A percentile compares a stretch with the other conserved stretches of the same genome.
These are phyloP conservation scores for Rousettus leschenaultii DNA, from an alignment of 2,113 vertebrate species.

Conservation along the genomic window DNA sequence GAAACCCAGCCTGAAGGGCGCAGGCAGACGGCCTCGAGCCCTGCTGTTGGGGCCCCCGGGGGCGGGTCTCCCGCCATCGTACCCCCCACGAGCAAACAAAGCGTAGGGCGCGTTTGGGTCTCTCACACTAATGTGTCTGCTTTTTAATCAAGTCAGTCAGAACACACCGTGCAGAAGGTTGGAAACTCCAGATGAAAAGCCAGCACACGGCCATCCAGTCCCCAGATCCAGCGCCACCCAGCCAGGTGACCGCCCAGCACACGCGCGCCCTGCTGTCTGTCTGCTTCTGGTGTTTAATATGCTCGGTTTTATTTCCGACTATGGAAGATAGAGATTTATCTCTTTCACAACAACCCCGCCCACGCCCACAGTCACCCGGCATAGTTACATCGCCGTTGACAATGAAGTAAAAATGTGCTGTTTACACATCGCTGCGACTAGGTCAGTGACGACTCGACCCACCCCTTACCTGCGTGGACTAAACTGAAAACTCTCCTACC, in stretches of 20 bases:
- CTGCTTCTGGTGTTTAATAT: neutral
- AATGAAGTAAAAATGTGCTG: neutral
- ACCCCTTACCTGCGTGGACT: neutral
- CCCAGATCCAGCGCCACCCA: rapidly evolving
- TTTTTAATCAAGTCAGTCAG: neutral
- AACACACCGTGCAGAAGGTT: neutral
- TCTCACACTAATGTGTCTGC: neutral
- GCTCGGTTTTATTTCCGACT: neutral
- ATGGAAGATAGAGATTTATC: neutral
- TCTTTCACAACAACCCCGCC: neutral
- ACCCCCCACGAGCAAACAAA: neutral
- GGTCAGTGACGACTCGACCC: too few relatives aligned
- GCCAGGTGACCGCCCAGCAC: rapidly evolving
- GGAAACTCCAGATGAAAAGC: neutral
- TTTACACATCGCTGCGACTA: neutral
- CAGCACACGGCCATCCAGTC: rapidly evolving
- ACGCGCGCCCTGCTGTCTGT: rapidly evolving
- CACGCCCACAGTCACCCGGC: neutral
- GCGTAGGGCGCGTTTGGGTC: neutral
- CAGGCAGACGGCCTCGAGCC: neutral
- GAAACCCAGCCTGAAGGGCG: neutral
- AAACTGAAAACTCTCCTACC: neutral
- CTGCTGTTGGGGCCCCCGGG: neutral
- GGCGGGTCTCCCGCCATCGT: neutral
- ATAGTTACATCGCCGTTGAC: neutral